Percentiles rank a stretch among this genome's conserved stretches.
phyloP scores from a whole-genome alignment of 2,888 invertebrate species.

The Aphidoletes aphidimyza region DNA sequence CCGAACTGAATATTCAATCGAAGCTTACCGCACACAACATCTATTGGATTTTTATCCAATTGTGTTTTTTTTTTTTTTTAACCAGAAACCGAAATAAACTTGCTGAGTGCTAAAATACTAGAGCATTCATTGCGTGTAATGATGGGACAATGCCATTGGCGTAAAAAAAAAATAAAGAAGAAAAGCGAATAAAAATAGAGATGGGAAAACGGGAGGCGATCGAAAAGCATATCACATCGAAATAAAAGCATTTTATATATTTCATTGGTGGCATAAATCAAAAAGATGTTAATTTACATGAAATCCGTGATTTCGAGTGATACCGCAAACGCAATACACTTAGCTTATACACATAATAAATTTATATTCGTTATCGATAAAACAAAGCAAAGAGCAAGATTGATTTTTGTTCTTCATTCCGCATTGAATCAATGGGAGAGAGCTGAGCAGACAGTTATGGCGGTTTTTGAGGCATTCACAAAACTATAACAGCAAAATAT shows the following conservation, averaged over 20 bases:
- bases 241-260: neutral
- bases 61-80: too few relatives aligned
- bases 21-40: too few relatives aligned
- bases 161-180: too few relatives aligned
- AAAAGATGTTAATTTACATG: slow-evolving; percentile 13
- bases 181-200: neutral
- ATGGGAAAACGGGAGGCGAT: too few relatives aligned
- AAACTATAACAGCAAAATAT: neutral
- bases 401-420: neutral
- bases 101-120: too few relatives aligned
- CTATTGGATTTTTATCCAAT: too few relatives aligned
- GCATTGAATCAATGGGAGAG: neutral
- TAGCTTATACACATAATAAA: neutral
- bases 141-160: neutral
- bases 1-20: slow-evolving; percentile 18
- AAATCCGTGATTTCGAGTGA: slow-evolving; percentile 27
- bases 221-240: neutral
- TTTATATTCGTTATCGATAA: slow-evolving; percentile 27
- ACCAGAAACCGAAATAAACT: too few relatives aligned
- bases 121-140: neutral
- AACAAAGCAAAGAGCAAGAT: neutral
- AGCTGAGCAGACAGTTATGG: neutral
- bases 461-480: neutral
- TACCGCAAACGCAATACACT: neutral
- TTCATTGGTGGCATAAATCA: slow-evolving; percentile 24